These are phyloP conservation scores for Periophthalmus modestus DNA, from an alignment of 2,113 vertebrate species.

Conservation along the genomic window DNA sequence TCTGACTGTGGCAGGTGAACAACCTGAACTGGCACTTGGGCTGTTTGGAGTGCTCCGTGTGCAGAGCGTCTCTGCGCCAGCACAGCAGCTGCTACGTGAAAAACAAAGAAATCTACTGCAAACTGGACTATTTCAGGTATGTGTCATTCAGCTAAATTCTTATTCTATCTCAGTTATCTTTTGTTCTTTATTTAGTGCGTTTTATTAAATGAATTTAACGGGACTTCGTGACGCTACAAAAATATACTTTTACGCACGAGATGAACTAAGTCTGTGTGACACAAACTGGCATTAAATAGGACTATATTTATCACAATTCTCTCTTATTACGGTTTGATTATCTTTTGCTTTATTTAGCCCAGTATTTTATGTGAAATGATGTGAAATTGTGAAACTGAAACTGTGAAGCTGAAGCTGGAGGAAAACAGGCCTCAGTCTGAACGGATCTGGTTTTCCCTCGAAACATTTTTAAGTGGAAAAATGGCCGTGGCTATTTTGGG, in stretches of 20 bases:
- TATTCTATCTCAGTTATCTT: neutral
- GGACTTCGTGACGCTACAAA: neutral
- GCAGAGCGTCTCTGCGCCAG: constrained; percentile 87
- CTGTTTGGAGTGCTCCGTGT: constrained; percentile 92
- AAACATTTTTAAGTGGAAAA: neutral
- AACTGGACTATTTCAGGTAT: constrained; percentile 96
- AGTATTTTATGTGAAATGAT: neutral
- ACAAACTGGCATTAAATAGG: neutral
- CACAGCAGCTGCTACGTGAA: constrained; percentile 96
- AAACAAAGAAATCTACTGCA: constrained; percentile 96
- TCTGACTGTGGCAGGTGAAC: constrained; percentile 83
- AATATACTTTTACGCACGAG: neutral
- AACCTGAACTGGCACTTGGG: constrained; percentile 92
- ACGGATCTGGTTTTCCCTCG: neutral
- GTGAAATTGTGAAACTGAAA: neutral
- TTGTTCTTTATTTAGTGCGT: neutral
- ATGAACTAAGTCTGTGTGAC: neutral
- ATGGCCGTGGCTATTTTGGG: neutral
- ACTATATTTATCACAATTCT: neutral
- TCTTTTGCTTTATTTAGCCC: no score
- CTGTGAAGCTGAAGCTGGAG: no score
- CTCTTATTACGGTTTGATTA: neutral
- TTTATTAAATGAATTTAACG: neutral
- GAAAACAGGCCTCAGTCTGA: no score
- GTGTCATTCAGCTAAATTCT: neutral